These are phyloP conservation scores for Girardinus metallicus DNA, from an alignment of 2,797 vertebrate species.

Conservation along the genomic window DNA sequence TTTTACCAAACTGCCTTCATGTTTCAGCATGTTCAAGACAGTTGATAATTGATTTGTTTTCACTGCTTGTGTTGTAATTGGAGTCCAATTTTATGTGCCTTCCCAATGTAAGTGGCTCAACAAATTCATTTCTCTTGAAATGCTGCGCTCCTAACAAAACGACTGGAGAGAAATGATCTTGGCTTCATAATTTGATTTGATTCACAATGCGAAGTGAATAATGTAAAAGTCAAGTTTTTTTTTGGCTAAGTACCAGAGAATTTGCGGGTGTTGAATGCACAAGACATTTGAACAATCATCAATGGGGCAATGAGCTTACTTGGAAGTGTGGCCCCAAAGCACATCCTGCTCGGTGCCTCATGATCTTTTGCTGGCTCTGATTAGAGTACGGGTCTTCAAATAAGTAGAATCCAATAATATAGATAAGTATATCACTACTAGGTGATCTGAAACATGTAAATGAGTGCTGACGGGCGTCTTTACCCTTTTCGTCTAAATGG, in stretches of 20 bases:
- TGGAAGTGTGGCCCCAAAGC: neutral
- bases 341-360: neutral
- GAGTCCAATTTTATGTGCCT: neutral
- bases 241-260: neutral
- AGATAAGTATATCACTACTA: constrained; percentile 37
- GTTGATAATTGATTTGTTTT: neutral
- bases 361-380: neutral
- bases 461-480: constrained; percentile 70
- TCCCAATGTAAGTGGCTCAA: neutral
- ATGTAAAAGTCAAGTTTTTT: neutral
- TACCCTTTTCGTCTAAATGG: constrained; percentile 76
- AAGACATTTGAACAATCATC: neutral
- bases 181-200: neutral
- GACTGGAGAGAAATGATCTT: neutral
- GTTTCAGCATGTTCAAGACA: neutral
- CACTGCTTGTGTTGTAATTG: neutral
- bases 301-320: neutral
- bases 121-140: neutral
- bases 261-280: neutral
- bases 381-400: neutral
- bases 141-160: neutral
- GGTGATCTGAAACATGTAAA: constrained; percentile 63
- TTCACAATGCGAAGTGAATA: neutral
- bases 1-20: neutral
- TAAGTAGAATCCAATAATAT: constrained; percentile 17